Evolutionary conservation across 2,113 vertebrate species (phyloP), one percentile per base, ranked within the genome.

Genomic region (Mobula hypostoma): DNA sequence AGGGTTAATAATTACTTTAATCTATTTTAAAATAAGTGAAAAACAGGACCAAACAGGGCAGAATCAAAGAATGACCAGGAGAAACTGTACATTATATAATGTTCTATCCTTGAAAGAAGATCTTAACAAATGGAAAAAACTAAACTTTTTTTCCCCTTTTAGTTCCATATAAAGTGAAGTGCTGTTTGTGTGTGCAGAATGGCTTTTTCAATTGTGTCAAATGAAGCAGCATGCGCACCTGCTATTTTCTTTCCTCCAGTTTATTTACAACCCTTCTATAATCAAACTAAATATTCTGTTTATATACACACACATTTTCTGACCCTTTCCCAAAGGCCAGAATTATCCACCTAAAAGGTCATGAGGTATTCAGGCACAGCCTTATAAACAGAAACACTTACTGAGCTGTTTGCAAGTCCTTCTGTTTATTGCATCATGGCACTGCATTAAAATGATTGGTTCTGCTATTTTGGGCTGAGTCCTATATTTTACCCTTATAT

Each of bases 401-500:
- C 61, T 32, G 61, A 29, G 58, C 17, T 90, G 61, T 88, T 63
- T 11, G 17, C 85, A 88, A 29, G 15, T 2, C 61, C 85, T 90
- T n/a, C 85, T 90, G 63, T 90, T 90, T 90, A 29, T 90, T n/a
- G 83, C 63, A 90, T 90, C 61, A n/a, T 66, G 58, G 85, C 85
- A 90, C 29, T 88, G 61, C 85, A 19, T 88, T 88, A 32, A 66
- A 66, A 15, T 48, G 82, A 85, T 85, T 85, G 82, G 82, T 61
- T 85, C 56, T 85, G 80, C 61, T 90, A 90, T 90, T 90, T 90
- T 90, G 15, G 85, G 58, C 85, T 90, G 61, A 32, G 85, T 66
- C 61, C 77, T 79, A 79, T 32, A 79, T 15, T 79, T n/a, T 32
- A 36, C 32, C 77, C 63, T 17, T 32, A 66, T n/a, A 66, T 32